Percentiles rank a stretch among this genome's conserved stretches.
These are phyloP conservation scores for Phaethornis superciliosus DNA, from an alignment of 2,113 vertebrate genomes.

Conservation along the genomic window DNA sequence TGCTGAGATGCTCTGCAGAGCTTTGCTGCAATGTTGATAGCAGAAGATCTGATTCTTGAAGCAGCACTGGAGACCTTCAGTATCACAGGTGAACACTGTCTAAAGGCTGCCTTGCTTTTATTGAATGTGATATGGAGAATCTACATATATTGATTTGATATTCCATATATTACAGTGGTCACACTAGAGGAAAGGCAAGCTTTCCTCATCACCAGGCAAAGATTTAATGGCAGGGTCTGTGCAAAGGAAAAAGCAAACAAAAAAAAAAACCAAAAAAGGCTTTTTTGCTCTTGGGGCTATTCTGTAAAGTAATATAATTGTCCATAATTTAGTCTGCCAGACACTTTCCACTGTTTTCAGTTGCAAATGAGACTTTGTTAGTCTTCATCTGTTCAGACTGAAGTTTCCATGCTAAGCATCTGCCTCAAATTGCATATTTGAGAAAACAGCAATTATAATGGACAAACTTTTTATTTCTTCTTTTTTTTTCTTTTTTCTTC, in stretches of 20 bases:
- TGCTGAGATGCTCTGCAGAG: neutral
- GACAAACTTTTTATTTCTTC: neutral
- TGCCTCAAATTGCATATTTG: neutral
- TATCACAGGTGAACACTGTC: fast-evolving
- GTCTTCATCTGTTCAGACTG: neutral
- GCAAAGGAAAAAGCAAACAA: neutral
- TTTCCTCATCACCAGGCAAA: neutral
- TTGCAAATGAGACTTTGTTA: neutral
- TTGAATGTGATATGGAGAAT: neutral
- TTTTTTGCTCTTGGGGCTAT: neutral
- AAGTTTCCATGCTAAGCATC: neutral
- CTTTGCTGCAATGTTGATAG: fast-evolving
- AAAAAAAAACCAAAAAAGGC: no score
- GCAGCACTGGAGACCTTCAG: neutral
- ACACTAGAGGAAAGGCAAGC: neutral
- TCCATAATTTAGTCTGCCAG: neutral
- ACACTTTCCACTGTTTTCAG: neutral
- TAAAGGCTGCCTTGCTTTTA: neutral
- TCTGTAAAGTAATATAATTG: neutral
- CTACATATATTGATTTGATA: neutral
- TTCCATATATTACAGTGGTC: neutral
- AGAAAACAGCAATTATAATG: neutral
- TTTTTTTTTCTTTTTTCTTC: no score
- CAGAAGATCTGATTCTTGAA: neutral
- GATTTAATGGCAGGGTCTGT: neutral